Evolutionary conservation across 2,888 invertebrate species (phyloP).

Genomic region (Macropis europaea): DNA sequence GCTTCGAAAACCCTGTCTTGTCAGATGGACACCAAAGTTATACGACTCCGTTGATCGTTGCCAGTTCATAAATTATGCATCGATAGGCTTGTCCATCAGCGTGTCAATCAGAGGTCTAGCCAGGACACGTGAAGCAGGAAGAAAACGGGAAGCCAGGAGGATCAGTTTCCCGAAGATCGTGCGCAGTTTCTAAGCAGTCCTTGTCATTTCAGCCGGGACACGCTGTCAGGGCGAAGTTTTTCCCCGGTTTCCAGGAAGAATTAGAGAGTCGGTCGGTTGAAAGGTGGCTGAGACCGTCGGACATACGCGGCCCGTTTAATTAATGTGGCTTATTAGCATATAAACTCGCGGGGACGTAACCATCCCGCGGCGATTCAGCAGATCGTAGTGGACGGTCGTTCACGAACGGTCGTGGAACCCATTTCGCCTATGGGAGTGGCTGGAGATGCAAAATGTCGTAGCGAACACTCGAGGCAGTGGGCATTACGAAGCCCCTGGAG

Average conservation of each 20-base stretch:
- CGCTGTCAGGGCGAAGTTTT: slow-evolving; percentile 31
- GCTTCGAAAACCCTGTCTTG: no score
- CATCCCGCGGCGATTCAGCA: slow-evolving; percentile 46
- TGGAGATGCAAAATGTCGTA: slow-evolving; percentile 67
- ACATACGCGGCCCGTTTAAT: slow-evolving; percentile 68
- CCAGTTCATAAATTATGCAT: slow-evolving; percentile 37
- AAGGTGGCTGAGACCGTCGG: slow-evolving; percentile 41
- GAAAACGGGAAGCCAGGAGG: not conserved
- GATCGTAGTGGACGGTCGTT: slow-evolving; percentile 40
- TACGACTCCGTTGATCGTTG: slow-evolving; percentile 1
- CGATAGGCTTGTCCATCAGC: slow-evolving; percentile 7
- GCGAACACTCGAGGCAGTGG: slow-evolving; percentile 64
- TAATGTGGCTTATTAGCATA: slow-evolving; percentile 73
- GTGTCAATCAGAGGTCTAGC: slow-evolving; percentile 20
- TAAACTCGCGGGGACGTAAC: slow-evolving; percentile 67
- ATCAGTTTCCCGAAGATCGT: not conserved
- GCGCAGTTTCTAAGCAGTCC: slow-evolving; percentile 9
- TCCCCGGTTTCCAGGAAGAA: slow-evolving; percentile 39
- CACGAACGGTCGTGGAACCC: slow-evolving; percentile 49
- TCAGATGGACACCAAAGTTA: not conserved
- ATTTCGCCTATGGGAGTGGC: slow-evolving; percentile 51
- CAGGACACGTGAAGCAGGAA: not conserved
- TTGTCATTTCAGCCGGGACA: slow-evolving; percentile 13
- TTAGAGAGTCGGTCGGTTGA: slow-evolving; percentile 45
- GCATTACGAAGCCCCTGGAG: slow-evolving; percentile 77